phyloP scores from a whole-genome alignment of 2,797 vertebrate species.

The Spheniscus humboldti region DNA sequence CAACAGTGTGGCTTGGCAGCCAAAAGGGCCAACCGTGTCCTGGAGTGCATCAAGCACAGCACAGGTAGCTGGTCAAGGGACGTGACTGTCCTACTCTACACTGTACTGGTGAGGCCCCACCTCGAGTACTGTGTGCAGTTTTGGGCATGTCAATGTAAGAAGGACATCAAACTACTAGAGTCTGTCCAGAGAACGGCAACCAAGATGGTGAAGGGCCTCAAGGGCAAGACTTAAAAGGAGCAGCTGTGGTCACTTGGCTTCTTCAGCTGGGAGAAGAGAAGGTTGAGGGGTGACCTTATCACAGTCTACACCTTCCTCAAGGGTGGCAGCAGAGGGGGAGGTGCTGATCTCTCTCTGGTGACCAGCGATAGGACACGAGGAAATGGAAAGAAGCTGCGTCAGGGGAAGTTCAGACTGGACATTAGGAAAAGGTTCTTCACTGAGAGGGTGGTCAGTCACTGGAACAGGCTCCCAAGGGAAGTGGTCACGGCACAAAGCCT shows the following conservation, averaged over 20 bases:
- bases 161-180: not conserved
- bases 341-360: not conserved
- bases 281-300: not conserved
- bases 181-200: not conserved
- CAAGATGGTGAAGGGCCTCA: not conserved
- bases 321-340: too few relatives aligned
- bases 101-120: not conserved
- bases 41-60: not conserved
- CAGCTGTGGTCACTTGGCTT: not conserved
- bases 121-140: not conserved
- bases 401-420: not conserved
- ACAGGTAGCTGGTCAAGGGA: fast-evolving
- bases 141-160: not conserved
- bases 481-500: not conserved
- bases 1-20: not conserved
- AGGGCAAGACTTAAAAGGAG: not conserved
- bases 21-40: not conserved
- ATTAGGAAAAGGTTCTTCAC: not conserved
- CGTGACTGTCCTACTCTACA: not conserved
- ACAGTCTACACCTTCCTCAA: not conserved
- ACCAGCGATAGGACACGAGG: fast-evolving
- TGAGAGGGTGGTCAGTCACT: not conserved
- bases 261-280: not conserved
- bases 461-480: not conserved
- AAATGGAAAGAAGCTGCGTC: not conserved